These are phyloP conservation scores for Coleophora flavipennella DNA, from an alignment of 2,888 invertebrate genomes.

Conservation along the genomic window DNA sequence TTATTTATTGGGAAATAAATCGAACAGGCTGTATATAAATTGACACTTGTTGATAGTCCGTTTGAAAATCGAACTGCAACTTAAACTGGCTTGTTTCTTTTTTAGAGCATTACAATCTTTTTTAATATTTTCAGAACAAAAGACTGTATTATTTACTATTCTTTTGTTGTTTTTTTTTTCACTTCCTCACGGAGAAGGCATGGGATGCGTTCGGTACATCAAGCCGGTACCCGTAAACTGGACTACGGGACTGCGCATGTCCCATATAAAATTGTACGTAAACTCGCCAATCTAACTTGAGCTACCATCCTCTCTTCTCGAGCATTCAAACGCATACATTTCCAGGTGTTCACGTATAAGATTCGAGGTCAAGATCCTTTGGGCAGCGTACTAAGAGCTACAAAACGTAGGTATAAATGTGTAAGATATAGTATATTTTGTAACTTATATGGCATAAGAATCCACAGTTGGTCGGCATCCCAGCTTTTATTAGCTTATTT, in stretches of 20 bases:
- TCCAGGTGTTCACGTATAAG: constrained; percentile 10
- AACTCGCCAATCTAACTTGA: constrained; percentile 24
- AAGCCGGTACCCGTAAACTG: constrained; percentile 40
- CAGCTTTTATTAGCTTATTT: too few relatives aligned
- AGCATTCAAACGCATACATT: constrained; percentile 2
- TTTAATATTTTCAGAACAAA: too few relatives aligned
- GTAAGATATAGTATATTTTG: constrained; percentile 16
- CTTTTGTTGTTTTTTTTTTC: constrained; percentile 5
- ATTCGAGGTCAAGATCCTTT: constrained; percentile 21
- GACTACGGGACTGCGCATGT: constrained; percentile 45
- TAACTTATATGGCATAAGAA: constrained; percentile 29
- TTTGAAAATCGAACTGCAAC: constrained; percentile 6
- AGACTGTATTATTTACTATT: neutral
- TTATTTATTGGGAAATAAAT: neutral
- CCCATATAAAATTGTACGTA: constrained; percentile 30
- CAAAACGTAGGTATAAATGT: constrained; percentile 23
- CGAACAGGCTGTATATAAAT: constrained; percentile 8
- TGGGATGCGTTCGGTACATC: constrained; percentile 29
- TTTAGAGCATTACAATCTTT: too few relatives aligned
- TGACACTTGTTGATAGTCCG: constrained; percentile 20
- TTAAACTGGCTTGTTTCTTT: too few relatives aligned
- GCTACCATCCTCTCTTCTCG: constrained; percentile 25
- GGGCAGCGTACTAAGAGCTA: constrained; percentile 21
- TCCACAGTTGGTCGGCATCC: constrained; percentile 57
- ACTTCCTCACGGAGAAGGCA: constrained; percentile 1